These are phyloP conservation scores for Drosophila lacertosa DNA, from an alignment of 1,140 invertebrate genomes.

Conservation along the genomic window DNA sequence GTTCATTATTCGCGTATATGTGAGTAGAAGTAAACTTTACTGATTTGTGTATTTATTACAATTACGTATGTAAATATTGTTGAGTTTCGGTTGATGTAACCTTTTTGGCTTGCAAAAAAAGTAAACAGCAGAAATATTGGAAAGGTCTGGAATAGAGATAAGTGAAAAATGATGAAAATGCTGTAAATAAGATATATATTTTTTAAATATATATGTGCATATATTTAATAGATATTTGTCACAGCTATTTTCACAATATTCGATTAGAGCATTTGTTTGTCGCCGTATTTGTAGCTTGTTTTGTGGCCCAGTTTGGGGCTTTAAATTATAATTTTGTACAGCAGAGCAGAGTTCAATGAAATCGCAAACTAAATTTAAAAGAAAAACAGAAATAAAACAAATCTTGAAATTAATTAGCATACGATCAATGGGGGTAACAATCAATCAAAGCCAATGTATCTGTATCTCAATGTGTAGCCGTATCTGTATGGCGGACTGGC, in stretches of 20 bases:
- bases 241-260: too few relatives aligned
- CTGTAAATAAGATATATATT: too few relatives aligned
- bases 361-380: slow-evolving; percentile 12
- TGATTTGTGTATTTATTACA: slow-evolving; percentile 16
- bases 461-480: slow-evolving; percentile 11
- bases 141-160: slow-evolving; percentile 10
- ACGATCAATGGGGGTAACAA: slow-evolving; percentile 1
- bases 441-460: slow-evolving; percentile 17
- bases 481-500: slow-evolving; percentile 17
- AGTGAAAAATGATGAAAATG: too few relatives aligned
- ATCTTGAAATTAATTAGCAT: slow-evolving; percentile 29
- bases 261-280: background rate
- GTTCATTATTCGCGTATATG: slow-evolving; percentile 20
- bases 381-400: slow-evolving; percentile 4
- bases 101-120: background rate
- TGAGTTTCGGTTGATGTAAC: slow-evolving; percentile 5
- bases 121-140: background rate
- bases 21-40: slow-evolving; percentile 14
- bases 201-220: background rate
- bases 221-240: background rate
- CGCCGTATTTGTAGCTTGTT: background rate
- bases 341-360: slow-evolving; percentile 16
- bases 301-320: slow-evolving; percentile 2
- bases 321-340: background rate
- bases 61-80: background rate